phyloP scores from a whole-genome alignment of 1,140 invertebrate genomes.

The Halictus rubicundus region DNA sequence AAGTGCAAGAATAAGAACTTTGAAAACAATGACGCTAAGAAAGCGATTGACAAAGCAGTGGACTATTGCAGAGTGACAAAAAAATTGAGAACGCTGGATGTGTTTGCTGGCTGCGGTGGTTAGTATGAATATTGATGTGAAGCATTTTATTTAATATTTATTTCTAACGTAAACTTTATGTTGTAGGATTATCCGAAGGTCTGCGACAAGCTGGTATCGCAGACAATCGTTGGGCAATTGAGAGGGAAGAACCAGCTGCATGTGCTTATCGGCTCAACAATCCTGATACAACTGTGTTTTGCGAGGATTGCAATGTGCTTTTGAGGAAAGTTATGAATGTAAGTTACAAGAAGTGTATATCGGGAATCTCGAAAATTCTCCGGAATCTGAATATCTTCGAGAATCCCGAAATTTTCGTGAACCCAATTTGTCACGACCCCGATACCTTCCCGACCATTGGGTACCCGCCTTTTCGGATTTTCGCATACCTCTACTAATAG shows the following conservation, averaged over 20 bases:
- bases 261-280: slow-evolving; percentile 91
- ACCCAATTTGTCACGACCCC: too few relatives aligned
- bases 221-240: slow-evolving; percentile 90
- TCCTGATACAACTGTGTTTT: slow-evolving; percentile 88
- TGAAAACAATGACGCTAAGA: slow-evolving; percentile 48
- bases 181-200: slow-evolving; percentile 83
- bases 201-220: slow-evolving; percentile 87
- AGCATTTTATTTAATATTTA: not conserved
- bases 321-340: slow-evolving; percentile 79
- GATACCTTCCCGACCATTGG: too few relatives aligned
- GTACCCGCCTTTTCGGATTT: too few relatives aligned
- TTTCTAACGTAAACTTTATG: slow-evolving; percentile 1
- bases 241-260: slow-evolving; percentile 89
- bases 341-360: slow-evolving; percentile 17
- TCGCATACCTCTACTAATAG: too few relatives aligned
- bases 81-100: slow-evolving; percentile 86
- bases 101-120: slow-evolving; percentile 94
- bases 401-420: too few relatives aligned
- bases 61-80: slow-evolving; percentile 71
- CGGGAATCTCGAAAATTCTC: too few relatives aligned
- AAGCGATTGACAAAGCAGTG: slow-evolving; percentile 61
- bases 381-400: too few relatives aligned
- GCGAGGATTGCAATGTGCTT: slow-evolving; percentile 91
- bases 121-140: slow-evolving; percentile 48
- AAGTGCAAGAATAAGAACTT: slow-evolving; percentile 85